Evolutionary conservation across 2,888 invertebrate species (phyloP).

Genomic region (Leucophenga maculata): DNA sequence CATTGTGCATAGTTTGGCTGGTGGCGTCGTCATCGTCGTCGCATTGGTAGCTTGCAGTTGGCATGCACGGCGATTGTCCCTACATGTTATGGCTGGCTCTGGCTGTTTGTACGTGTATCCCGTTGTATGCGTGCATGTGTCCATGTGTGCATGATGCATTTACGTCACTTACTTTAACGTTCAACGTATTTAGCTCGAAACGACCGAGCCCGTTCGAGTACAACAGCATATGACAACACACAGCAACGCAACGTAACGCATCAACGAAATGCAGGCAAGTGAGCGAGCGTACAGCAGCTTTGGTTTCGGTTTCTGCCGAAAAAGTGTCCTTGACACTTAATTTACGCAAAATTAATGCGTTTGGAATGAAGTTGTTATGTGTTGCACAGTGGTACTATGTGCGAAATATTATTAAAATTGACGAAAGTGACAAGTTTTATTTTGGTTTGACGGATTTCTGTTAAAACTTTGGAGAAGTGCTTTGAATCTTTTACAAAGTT

Average conservation of each 20-base stretch:
- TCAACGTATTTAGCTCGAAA: conserved; percentile 58
- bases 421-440: too few species aligned
- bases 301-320: conserved; percentile 50
- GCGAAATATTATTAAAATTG: not conserved
- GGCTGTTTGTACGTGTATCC: not conserved
- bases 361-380: conserved; percentile 59
- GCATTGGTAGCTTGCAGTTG: conserved; percentile 15
- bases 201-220: conserved; percentile 22
- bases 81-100: conserved; percentile 6
- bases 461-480: too few species aligned
- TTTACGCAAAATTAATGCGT: conserved; percentile 65
- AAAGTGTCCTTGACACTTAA: conserved; percentile 66
- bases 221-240: conserved; percentile 37
- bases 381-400: conserved; percentile 45
- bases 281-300: conserved; percentile 29
- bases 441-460: too few species aligned
- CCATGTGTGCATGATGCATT: conserved; percentile 54
- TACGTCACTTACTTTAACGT: conserved; percentile 65
- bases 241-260: conserved; percentile 24
- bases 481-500: too few species aligned
- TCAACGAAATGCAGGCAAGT: conserved; percentile 36
- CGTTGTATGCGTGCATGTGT: conserved; percentile 35
- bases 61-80: conserved; percentile 8
- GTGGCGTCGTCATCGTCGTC: not conserved
- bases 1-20: not conserved